Percentiles rank a stretch among this genome's conserved stretches.
These are phyloP conservation scores for Chymomyza amoena DNA, from an alignment of 2,888 invertebrate species.

Conservation along the genomic window DNA sequence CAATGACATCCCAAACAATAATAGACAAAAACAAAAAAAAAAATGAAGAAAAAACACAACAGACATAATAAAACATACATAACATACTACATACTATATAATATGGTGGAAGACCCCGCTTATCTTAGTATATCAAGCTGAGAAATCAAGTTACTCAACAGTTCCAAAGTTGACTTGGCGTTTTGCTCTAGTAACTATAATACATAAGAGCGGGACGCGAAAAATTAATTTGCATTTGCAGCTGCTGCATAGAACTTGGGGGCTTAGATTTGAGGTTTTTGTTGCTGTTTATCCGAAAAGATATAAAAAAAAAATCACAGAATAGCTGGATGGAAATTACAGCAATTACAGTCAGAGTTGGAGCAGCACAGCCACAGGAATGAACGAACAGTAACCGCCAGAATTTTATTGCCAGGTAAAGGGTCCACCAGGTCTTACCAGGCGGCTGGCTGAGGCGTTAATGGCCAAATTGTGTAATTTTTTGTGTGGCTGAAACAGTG, in stretches of 20 bases:
- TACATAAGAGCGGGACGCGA: conserved; percentile 15
- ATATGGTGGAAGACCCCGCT: conserved; percentile 14
- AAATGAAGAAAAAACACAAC: conserved; percentile 1
- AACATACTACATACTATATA: neutral
- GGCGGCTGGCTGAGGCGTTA: conserved; percentile 57
- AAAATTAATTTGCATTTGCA: conserved; percentile 59
- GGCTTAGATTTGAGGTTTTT: neutral
- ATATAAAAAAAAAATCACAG: neutral
- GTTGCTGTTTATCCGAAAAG: neutral
- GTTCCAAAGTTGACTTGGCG: conserved; percentile 31
- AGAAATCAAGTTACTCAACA: conserved; percentile 43
- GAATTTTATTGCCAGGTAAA: conserved; percentile 63
- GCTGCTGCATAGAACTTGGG: conserved; percentile 22
- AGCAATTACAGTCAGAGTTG: conserved; percentile 46
- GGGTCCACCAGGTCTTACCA: neutral
- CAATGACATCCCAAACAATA: conserved; percentile 66
- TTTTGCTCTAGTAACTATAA: conserved; percentile 61
- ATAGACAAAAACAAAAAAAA: conserved; percentile 34
- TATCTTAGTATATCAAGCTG: neutral
- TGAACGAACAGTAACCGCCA: conserved; percentile 9
- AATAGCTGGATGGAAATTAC: conserved; percentile 40
- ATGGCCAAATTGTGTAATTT: conserved; percentile 67
- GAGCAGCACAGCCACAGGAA: neutral
- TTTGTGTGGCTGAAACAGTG: conserved; percentile 30
- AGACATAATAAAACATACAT: conserved; percentile 40